A percentile compares a stretch with the other conserved stretches of the same genome.
Evolutionary conservation across 92 coral and sea anemone genomes (phyloP).

Genomic region (Pocillopora grandis): DNA sequence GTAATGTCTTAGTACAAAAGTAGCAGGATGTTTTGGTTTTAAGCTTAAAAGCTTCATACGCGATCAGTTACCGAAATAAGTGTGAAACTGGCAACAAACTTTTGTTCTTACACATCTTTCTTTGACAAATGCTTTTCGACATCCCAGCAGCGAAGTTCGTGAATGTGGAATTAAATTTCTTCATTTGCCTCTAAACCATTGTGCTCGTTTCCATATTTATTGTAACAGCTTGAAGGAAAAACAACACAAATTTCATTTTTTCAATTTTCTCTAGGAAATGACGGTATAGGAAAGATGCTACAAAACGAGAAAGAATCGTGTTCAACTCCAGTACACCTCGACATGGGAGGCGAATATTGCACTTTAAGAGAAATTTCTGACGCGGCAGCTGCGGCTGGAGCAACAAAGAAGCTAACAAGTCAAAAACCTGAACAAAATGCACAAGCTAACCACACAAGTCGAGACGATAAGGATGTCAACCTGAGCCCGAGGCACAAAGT

Average conservation of each 20-base stretch:
- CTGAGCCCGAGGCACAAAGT: slow-evolving; percentile 25
- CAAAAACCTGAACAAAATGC: not conserved
- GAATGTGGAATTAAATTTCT: too few relatives aligned
- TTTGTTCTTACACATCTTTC: too few relatives aligned
- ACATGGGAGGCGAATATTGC: slow-evolving; percentile 33
- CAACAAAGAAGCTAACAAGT: not conserved
- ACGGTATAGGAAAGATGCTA: slow-evolving; percentile 10
- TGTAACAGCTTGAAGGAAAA: not conserved
- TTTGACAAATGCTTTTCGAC: too few relatives aligned
- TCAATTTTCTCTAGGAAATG: slow-evolving; percentile 10
- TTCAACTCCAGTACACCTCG: slow-evolving; percentile 16
- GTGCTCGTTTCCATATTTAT: not conserved
- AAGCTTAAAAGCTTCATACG: too few relatives aligned
- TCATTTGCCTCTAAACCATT: not conserved
- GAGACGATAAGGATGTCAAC: slow-evolving; percentile 1
- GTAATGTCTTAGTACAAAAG: too few relatives aligned
- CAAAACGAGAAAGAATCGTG: slow-evolving; percentile 14
- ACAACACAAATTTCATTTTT: not conserved
- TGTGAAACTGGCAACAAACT: too few relatives aligned
- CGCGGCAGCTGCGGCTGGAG: not conserved
- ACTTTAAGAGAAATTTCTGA: not conserved
- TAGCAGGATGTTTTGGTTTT: too few relatives aligned
- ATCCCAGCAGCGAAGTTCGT: too few relatives aligned
- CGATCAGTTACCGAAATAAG: too few relatives aligned
- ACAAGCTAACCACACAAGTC: not conserved